Evolutionary conservation across 2,888 invertebrate genomes (phyloP).

Genomic region (Acleris literana): DNA sequence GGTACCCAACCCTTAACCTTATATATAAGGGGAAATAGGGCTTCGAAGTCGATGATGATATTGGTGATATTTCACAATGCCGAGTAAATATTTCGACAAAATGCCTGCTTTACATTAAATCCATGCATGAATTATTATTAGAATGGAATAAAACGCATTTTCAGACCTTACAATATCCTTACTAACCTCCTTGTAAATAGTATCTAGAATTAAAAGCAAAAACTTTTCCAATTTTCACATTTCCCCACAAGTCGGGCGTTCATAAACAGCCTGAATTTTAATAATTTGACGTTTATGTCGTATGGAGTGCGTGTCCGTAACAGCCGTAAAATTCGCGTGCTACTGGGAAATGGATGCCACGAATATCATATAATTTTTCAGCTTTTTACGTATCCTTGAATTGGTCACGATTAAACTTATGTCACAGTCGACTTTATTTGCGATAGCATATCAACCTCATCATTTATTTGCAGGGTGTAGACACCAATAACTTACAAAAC

Average conservation of each 20-base stretch:
- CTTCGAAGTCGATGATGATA: too few relatives aligned
- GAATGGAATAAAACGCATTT: too few relatives aligned
- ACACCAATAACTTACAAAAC: too few relatives aligned
- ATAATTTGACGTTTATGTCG: constrained; percentile 68
- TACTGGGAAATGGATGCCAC: constrained; percentile 65
- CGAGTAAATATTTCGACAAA: not conserved
- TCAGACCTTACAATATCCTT: too few relatives aligned
- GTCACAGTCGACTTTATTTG: constrained; percentile 45
- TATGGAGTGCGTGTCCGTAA: constrained; percentile 67
- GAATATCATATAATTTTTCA: constrained; percentile 69
- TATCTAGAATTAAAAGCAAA: constrained; percentile 46
- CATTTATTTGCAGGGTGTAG: too few relatives aligned
- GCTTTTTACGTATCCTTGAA: constrained; percentile 68
- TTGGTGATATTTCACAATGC: too few relatives aligned
- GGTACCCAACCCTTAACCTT: too few relatives aligned
- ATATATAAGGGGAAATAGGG: too few relatives aligned
- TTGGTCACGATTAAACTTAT: constrained; percentile 56
- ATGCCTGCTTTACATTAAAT: not conserved
- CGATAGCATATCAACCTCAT: not conserved
- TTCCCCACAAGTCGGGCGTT: constrained; percentile 58
- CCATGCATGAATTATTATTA: not conserved
- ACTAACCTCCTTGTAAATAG: constrained; percentile 11
- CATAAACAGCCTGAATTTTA: constrained; percentile 66
- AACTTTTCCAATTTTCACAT: constrained; percentile 67
- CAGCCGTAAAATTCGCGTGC: constrained; percentile 69